phyloP scores from a whole-genome alignment of 2,888 invertebrate genomes.

The Megaustenia siamemsis region DNA sequence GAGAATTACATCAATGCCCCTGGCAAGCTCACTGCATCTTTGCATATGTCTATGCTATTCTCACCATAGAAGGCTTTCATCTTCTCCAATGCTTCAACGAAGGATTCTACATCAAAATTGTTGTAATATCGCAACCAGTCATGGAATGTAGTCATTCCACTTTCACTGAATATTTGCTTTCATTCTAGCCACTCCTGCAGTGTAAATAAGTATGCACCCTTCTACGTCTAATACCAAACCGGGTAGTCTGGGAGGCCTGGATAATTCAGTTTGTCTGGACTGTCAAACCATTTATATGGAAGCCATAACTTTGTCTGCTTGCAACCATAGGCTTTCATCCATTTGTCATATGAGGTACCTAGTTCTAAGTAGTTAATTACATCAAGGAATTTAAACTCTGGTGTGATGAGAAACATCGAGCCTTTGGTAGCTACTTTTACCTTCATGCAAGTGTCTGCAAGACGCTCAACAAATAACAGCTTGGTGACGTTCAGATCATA shows the following conservation, averaged over 20 bases:
- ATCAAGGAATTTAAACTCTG: not conserved
- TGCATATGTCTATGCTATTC: not conserved
- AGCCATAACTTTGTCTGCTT: not conserved
- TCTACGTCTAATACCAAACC: not conserved
- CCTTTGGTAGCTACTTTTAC: not conserved
- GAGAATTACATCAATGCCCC: not conserved
- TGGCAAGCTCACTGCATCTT: not conserved
- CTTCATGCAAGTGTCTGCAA: not conserved
- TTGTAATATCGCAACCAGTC: not conserved
- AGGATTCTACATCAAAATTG: not conserved
- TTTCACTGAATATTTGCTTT: not conserved
- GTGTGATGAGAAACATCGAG: not conserved
- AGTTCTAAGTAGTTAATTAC: not conserved
- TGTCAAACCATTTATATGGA: not conserved
- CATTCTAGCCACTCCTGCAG: not conserved
- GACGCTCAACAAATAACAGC: not conserved
- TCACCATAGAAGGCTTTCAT: not conserved
- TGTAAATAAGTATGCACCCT: not conserved
- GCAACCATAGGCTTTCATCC: not conserved
- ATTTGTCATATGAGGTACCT: not conserved
- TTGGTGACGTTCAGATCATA: not conserved
- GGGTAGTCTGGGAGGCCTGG: not conserved
- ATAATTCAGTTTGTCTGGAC: not conserved
- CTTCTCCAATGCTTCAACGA: not conserved
- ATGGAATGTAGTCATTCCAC: not conserved